A percentile compares a stretch with the other conserved stretches of the same genome.
These are phyloP conservation scores for Montipora cactus DNA, from an alignment of 64 coral and sea anemone species.

Conservation along the genomic window DNA sequence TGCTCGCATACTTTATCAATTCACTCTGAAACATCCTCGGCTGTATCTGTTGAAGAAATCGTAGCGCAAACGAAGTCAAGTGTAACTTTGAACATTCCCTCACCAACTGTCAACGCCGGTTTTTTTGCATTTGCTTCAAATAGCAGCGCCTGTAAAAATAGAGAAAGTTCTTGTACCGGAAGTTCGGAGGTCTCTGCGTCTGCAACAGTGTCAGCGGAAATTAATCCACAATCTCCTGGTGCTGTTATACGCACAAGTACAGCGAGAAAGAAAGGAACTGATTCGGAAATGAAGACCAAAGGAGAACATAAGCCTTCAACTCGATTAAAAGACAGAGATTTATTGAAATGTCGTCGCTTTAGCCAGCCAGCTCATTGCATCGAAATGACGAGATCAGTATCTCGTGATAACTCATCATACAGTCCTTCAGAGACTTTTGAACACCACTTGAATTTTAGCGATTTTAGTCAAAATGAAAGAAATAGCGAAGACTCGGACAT, in stretches of 20 bases:
- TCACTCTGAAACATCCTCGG: conserved; percentile 68
- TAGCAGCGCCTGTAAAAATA: background rate
- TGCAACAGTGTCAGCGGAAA: background rate
- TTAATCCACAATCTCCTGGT: conserved; percentile 18
- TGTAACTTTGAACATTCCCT: conserved; percentile 67
- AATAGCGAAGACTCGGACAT: background rate
- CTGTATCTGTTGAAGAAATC: conserved; percentile 63
- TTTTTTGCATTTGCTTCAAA: conserved; percentile 18
- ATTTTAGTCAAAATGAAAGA: background rate
- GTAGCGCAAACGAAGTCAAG: conserved; percentile 41
- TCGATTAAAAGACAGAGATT: conserved; percentile 8
- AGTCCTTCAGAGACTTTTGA: background rate
- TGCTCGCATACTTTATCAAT: conserved; percentile 70
- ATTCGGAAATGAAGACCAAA: background rate
- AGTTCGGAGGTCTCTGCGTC: background rate
- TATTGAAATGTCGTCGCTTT: conserved; percentile 4
- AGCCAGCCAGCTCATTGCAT: conserved; percentile 18
- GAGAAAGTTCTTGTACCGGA: background rate
- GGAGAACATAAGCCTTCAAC: background rate
- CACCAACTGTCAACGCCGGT: background rate
- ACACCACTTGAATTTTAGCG: background rate
- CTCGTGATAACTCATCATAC: background rate
- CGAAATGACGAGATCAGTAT: background rate
- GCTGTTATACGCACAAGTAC: background rate
- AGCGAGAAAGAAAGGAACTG: background rate